These are phyloP conservation scores for Cyanocitta stelleri DNA, from an alignment of 2,113 vertebrate species.

Conservation along the genomic window DNA sequence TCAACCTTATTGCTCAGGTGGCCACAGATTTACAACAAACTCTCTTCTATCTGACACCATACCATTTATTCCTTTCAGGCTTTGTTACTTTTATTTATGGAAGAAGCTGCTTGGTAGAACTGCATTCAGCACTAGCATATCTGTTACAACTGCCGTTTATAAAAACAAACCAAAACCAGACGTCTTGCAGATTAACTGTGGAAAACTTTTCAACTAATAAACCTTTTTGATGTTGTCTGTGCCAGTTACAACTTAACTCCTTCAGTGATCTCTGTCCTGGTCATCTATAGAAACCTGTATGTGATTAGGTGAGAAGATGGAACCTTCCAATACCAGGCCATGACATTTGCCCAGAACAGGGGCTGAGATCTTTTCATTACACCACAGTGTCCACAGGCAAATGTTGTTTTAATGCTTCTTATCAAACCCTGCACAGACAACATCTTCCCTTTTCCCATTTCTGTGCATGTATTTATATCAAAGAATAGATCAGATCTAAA, in stretches of 20 bases:
- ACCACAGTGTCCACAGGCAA: neutral
- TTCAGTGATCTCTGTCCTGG: neutral
- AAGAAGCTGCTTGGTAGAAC: constrained; percentile 23
- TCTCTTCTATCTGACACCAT: neutral
- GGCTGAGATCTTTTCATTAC: neutral
- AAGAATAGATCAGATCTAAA: neutral
- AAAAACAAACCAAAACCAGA: constrained; percentile 64
- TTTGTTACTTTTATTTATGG: constrained; percentile 13
- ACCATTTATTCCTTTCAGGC: neutral
- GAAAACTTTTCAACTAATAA: constrained; percentile 40
- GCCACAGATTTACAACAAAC: neutral
- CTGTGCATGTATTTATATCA: neutral
- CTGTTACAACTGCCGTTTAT: constrained; percentile 45
- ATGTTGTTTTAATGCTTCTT: neutral
- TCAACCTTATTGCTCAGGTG: neutral
- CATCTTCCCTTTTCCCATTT: neutral
- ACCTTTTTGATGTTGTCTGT: neutral
- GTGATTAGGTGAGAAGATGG: neutral
- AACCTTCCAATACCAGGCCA: neutral
- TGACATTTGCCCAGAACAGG: neutral
- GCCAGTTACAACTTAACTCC: neutral
- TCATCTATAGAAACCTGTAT: neutral
- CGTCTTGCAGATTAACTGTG: constrained; percentile 51
- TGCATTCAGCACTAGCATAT: neutral
- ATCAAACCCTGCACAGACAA: neutral